These are phyloP conservation scores for Castor canadensis DNA, from an alignment of 2,113 vertebrate species.

Conservation along the genomic window DNA sequence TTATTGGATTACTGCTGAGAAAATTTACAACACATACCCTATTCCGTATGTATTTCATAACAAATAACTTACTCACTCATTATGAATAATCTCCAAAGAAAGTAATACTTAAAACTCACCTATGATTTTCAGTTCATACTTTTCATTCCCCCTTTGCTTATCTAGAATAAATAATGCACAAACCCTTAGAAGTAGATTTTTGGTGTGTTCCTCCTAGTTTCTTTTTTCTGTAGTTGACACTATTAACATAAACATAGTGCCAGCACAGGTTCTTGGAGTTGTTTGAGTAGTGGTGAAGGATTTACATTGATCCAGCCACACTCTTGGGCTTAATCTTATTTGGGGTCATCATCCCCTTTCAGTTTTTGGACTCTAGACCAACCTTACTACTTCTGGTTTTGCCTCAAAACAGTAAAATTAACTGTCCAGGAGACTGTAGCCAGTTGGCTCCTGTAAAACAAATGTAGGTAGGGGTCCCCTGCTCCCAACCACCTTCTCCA, in stretches of 20 bases:
- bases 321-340: too few species aligned
- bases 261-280: not conserved
- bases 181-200: not conserved
- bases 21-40: not conserved
- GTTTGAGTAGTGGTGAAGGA: not conserved
- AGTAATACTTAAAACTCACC: not conserved
- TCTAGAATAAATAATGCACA: not conserved
- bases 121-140: not conserved
- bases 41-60: not conserved
- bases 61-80: too few species aligned
- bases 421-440: not conserved
- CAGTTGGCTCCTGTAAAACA: not conserved
- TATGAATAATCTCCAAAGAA: slow-evolving; percentile 26
- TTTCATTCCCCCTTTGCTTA: not conserved
- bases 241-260: not conserved
- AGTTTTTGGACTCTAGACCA: not conserved
- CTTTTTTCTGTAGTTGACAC: not conserved
- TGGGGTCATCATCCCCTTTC: not conserved
- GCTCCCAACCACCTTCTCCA: not conserved
- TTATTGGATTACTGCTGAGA: not conserved
- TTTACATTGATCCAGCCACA: not conserved
- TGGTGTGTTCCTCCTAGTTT: not conserved
- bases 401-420: not conserved
- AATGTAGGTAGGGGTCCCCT: not conserved
- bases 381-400: not conserved